phyloP scores from a whole-genome alignment of 2,888 invertebrate genomes.

The Zaprionus obscuricornis region DNA sequence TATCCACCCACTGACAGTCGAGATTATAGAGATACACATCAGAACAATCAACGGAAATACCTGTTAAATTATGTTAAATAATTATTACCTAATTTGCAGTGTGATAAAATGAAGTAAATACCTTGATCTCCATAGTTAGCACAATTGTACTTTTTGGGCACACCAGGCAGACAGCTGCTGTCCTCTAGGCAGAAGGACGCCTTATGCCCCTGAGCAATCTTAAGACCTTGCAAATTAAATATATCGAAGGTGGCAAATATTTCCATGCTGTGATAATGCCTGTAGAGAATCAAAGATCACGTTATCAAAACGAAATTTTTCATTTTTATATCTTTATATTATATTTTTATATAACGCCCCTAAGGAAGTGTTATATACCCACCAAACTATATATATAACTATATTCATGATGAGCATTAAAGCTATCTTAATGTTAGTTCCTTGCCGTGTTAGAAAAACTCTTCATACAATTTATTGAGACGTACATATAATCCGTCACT shows the following conservation, averaged over 20 bases:
- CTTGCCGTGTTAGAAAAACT: no score
- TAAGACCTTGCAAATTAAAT: constrained; percentile 88
- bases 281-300: no score
- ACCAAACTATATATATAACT: no score
- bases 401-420: no score
- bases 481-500: no score
- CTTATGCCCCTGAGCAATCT: constrained; percentile 97
- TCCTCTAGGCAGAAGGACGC: constrained; percentile 98
- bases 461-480: no score
- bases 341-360: no score
- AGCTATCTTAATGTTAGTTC: no score
- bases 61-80: constrained; percentile 49
- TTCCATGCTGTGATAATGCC: constrained; percentile 99
- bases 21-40: constrained; percentile 92
- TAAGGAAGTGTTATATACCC: no score
- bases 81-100: no score
- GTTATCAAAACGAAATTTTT: no score
- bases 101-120: constrained; percentile 48
- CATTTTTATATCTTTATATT: no score
- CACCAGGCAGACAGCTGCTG: constrained; percentile 92
- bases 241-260: constrained; percentile 98
- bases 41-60: constrained; percentile 82
- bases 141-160: constrained; percentile 90
- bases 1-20: constrained; percentile 99
- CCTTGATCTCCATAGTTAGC: constrained; percentile 94